Base-by-base conservation (phyloP, 1,140 invertebrate species). In the Plectrocnemia conspersa region DNA sequence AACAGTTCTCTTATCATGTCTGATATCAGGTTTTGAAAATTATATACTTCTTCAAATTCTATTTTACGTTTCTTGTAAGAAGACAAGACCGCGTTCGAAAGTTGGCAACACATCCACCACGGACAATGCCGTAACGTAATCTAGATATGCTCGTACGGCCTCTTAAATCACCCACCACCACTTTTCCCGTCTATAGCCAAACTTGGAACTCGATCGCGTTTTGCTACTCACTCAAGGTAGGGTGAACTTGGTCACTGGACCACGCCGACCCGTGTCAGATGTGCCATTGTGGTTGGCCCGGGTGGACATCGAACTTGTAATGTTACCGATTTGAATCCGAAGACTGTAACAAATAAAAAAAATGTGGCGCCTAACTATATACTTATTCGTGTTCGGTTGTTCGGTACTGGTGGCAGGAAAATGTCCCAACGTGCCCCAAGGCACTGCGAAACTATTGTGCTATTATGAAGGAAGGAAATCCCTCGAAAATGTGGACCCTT, bases 391-490 rank as follows among this genome's bases (percentile, higher is more conserved):
- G n/a, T n/a, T 46, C 23, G 32, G 19, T 7, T 44, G 52, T 38
- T 22, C 41, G 40, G 42, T 50, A 2, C 10, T 49, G 15, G 33
- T 35, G 46, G 52, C 45, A 18, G 42, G 46, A n/a, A 61, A 61
- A 29, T 61, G 59, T 24, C 55, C 59, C 18, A 52, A 52, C 1
- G 32, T 45, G 7, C 55, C 38, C 3, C 59, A 61, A 27, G 73
- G 73, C 56, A 73, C 74, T 58, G 69, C 72, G 46, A 68, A 72
- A 45, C 65, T 76, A 25, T 64, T 74, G 44, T 76, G 74, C 59
- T 75, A 73, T 56, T 61, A 61, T 50, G 59, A 61, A 36, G 59
- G 59, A 2, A 45, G 47, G 27, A 40, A 25, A 16, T 9, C 38
- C 33, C 22, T 58, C 16, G 46, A 54, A 16, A 55, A 57, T 32